A percentile compares a stretch with the other conserved stretches of the same genome.
These are phyloP conservation scores for Mustelus asterias DNA, from an alignment of 2,113 vertebrate species.

Conservation along the genomic window DNA sequence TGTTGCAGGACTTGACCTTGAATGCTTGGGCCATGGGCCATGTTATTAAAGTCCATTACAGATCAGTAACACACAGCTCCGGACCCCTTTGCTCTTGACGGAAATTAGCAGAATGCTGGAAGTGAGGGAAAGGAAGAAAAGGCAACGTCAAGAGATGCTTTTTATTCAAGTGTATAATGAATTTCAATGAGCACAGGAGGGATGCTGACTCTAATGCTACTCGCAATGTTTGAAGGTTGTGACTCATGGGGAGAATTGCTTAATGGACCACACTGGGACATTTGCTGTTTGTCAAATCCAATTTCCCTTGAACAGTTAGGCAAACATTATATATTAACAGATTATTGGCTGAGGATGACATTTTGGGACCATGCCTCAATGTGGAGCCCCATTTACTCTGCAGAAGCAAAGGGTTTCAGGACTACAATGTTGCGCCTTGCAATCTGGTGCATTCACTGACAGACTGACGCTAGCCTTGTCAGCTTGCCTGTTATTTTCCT, in stretches of 20 bases:
- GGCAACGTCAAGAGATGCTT: not conserved
- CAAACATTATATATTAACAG: not conserved
- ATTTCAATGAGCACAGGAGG: not conserved
- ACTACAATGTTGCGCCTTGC: not conserved
- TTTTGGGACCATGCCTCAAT: not conserved
- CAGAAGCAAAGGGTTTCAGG: not conserved
- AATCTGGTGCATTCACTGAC: not conserved
- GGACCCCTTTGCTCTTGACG: not conserved
- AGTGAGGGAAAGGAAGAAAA: not conserved
- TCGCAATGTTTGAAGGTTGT: not conserved
- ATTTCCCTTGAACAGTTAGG: not conserved
- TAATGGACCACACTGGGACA: not conserved
- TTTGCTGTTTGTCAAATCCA: not conserved
- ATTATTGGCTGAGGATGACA: not conserved
- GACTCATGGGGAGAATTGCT: not conserved
- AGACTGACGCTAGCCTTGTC: not conserved
- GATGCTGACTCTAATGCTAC: not conserved
- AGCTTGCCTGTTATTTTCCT: too few relatives aligned
- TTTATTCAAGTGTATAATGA: conserved; percentile 14
- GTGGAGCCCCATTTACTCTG: not conserved
- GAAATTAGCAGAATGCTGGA: not conserved
- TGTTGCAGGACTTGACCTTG: conserved; percentile 5
- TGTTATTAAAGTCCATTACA: not conserved
- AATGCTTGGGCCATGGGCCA: not conserved
- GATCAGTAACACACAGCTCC: not conserved